phyloP scores from a whole-genome alignment of 2,797 vertebrate genomes.

The Helicolenus hilgendorfi region DNA sequence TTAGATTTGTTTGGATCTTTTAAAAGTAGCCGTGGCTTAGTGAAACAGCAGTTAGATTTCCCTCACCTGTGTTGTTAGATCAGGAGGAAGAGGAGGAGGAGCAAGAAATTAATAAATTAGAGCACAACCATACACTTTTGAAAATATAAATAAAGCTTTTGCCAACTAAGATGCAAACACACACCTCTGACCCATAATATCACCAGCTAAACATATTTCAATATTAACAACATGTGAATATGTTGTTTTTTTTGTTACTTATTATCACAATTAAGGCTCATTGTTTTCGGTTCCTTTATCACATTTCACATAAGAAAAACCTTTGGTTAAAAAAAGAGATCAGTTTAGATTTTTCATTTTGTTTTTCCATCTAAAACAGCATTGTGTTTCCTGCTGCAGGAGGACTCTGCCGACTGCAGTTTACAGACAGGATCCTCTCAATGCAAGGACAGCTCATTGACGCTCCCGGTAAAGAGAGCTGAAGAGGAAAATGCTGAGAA shows the following conservation, averaged over 20 bases:
- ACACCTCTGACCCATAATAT: neutral
- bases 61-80: neutral
- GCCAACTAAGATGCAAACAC: neutral
- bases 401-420: neutral
- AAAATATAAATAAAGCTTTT: neutral
- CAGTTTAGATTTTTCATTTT: neutral
- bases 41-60: neutral
- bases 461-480: neutral
- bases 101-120: neutral
- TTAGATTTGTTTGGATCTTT: neutral
- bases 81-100: neutral
- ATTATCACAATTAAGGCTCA: neutral
- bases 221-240: neutral
- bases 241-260: neutral
- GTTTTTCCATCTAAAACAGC: neutral
- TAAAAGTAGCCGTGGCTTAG: neutral
- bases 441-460: conserved; percentile 1
- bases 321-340: neutral
- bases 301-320: neutral
- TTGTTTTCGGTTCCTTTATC: neutral
- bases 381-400: neutral
- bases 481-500: neutral
- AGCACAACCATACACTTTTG: neutral
- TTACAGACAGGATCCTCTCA: neutral
- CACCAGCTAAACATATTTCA: neutral